Evolutionary conservation across 2,888 invertebrate genomes (phyloP).

Genomic region (Tyria jacobaeae): DNA sequence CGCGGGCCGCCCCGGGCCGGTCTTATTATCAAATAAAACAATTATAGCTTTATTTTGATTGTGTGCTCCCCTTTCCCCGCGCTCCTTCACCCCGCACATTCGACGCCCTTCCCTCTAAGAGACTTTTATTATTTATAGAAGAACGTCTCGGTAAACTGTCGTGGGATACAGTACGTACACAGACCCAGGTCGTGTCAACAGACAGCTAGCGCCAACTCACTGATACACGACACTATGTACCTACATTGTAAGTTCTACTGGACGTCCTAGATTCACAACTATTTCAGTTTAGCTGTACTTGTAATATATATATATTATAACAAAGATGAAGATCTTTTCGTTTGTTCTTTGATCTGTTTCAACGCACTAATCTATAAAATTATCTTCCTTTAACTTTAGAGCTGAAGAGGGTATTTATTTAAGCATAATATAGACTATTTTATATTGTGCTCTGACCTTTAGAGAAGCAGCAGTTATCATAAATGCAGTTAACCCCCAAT

Average conservation of each 20-base stretch:
- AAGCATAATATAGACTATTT: too few relatives aligned
- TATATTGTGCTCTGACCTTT: too few relatives aligned
- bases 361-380: too few relatives aligned
- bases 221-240: too few relatives aligned
- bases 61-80: not conserved
- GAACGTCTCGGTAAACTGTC: constrained; percentile 15
- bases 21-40: constrained; percentile 19
- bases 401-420: too few relatives aligned
- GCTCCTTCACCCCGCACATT: not conserved
- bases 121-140: constrained; percentile 17
- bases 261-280: not conserved
- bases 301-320: too few relatives aligned
- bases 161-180: constrained; percentile 10
- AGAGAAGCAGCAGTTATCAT: too few relatives aligned
- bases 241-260: not conserved
- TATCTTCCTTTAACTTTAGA: too few relatives aligned
- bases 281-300: not conserved
- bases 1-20: constrained; percentile 5
- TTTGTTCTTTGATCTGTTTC: too few relatives aligned
- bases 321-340: too few relatives aligned
- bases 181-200: constrained; percentile 2
- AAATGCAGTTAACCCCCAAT: too few relatives aligned
- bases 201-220: not conserved
- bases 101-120: not conserved
- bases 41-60: constrained; percentile 24